A percentile compares a stretch with the other conserved stretches of the same genome.
These are phyloP conservation scores for Entosphenus tridentatus DNA, from an alignment of 2,113 vertebrate species.

Conservation along the genomic window DNA sequence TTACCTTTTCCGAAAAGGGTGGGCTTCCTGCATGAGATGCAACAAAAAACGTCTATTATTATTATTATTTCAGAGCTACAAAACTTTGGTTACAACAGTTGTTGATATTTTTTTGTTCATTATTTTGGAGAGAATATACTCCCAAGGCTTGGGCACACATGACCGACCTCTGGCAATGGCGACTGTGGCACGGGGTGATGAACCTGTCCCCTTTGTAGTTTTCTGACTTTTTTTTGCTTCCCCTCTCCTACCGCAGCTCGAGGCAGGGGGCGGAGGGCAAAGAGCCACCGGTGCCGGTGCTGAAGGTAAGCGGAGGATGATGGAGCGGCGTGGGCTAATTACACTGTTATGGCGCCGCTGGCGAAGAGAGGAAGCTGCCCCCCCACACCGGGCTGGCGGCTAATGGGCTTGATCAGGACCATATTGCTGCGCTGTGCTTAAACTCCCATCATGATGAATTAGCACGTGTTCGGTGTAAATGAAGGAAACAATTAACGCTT, in stretches of 20 bases:
- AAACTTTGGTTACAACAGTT: too few species aligned
- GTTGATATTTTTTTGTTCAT: too few species aligned
- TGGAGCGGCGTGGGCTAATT: constrained; percentile 2
- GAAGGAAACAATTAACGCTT: constrained; percentile 4
- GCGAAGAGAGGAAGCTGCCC: neutral
- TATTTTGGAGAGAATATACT: too few species aligned
- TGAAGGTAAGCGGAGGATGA: constrained; percentile 1
- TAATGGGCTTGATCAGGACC: constrained; percentile 5
- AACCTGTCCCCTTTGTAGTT: too few species aligned
- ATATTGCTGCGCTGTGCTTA: constrained; percentile 5
- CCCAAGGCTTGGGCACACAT: too few species aligned
- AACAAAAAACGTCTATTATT: too few species aligned
- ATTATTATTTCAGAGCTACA: too few species aligned
- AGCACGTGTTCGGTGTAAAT: neutral
- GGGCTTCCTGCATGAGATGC: too few species aligned
- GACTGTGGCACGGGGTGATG: too few species aligned
- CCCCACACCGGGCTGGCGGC: constrained; percentile 1
- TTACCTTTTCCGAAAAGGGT: too few species aligned
- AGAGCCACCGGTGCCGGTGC: neutral
- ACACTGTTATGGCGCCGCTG: constrained; percentile 2
- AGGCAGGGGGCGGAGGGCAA: constrained; percentile 1
- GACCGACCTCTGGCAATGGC: too few species aligned
- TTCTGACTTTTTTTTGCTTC: neutral
- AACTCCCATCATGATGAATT: constrained; percentile 1
- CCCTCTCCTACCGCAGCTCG: constrained; percentile 4